phyloP scores from a whole-genome alignment of 2,888 invertebrate species.

The Parapristionchus giblindavisi region DNA sequence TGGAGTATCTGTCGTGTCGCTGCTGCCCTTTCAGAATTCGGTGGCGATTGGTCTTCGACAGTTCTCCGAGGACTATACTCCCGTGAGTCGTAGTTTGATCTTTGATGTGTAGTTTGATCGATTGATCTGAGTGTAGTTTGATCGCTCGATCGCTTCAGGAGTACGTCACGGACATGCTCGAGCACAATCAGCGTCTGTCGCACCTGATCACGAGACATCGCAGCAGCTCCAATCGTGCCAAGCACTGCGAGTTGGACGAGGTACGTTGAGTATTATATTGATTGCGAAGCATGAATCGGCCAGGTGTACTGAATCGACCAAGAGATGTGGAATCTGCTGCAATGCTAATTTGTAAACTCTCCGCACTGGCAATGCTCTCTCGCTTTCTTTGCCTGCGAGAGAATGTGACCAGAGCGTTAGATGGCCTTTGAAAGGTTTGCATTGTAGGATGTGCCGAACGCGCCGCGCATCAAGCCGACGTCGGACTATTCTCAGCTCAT shows the following conservation, averaged over 20 bases:
- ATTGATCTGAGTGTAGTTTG: not conserved
- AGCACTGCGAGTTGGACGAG: constrained; percentile 41
- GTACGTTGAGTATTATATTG: too few relatives aligned
- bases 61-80: constrained; percentile 25
- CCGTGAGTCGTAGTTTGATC: constrained; percentile 1
- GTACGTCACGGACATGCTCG: constrained; percentile 43
- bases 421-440: not conserved
- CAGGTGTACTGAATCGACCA: not conserved
- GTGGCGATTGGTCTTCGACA: constrained; percentile 14
- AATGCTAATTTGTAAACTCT: too few relatives aligned
- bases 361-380: too few relatives aligned
- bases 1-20: constrained; percentile 38
- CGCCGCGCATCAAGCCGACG: constrained; percentile 43
- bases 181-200: constrained; percentile 43
- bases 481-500: constrained; percentile 43
- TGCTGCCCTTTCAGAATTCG: constrained; percentile 38
- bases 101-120: not conserved
- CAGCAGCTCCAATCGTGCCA: constrained; percentile 30
- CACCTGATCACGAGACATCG: constrained; percentile 38
- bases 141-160: constrained; percentile 34
- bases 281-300: too few relatives aligned
- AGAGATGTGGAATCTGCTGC: not conserved
- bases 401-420: too few relatives aligned
- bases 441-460: constrained; percentile 10
- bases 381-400: too few relatives aligned